Evolutionary conservation across 2,113 vertebrate species (phyloP).

Genomic region (Prinia subflava): DNA sequence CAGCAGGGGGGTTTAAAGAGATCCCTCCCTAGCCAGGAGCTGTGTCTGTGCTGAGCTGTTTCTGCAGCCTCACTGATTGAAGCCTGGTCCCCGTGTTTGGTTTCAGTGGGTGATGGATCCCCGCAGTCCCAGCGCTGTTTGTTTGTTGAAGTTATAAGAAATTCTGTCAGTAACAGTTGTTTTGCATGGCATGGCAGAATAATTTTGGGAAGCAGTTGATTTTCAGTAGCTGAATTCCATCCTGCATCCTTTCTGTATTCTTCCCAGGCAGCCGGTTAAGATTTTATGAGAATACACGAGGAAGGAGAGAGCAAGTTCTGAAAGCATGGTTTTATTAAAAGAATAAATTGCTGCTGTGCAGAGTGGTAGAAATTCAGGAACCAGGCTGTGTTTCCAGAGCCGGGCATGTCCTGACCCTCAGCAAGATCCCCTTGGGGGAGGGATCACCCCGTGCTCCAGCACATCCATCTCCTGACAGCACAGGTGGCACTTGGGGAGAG

Average conservation of each 20-base stretch:
- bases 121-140: rapidly evolving
- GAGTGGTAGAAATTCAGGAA: rapidly evolving
- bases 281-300: not conserved
- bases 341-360: rapidly evolving
- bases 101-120: not conserved
- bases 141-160: not conserved
- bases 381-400: not conserved
- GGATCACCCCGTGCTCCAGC: rapidly evolving
- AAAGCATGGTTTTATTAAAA: not conserved
- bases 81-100: not conserved
- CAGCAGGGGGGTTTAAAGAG: no score
- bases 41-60: not conserved
- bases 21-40: rapidly evolving
- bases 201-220: not conserved
- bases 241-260: not conserved
- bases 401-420: no score
- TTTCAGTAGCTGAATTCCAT: not conserved
- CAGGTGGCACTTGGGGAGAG: rapidly evolving
- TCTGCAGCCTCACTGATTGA: not conserved
- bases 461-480: rapidly evolving
- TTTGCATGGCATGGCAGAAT: not conserved
- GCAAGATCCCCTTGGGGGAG: no score
- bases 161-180: not conserved
- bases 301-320: not conserved
- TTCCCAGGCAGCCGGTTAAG: not conserved